phyloP scores from a whole-genome alignment of 2,888 invertebrate species.

The Epirrhoe tristata region DNA sequence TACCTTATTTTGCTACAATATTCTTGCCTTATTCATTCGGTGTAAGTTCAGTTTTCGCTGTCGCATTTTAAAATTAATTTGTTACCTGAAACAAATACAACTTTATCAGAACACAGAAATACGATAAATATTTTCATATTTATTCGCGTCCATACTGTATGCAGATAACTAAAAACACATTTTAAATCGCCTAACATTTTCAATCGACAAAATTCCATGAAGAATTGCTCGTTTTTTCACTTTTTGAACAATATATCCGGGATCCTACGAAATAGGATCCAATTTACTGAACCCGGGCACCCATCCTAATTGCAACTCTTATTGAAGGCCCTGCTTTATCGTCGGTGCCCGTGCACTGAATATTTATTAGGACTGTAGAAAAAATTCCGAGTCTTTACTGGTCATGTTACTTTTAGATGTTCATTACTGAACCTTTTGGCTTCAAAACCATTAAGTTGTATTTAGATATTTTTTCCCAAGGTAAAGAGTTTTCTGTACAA shows the following conservation, averaged over 20 bases:
- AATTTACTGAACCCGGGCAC: slow-evolving; percentile 54
- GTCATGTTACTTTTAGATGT: not conserved
- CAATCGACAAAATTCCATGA: not conserved
- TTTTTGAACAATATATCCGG: slow-evolving; percentile 22
- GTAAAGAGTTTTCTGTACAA: no score
- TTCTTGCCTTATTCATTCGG: no score
- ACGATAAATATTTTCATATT: not conserved
- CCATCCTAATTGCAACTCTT: slow-evolving; percentile 58
- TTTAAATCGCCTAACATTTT: not conserved
- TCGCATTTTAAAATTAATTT: not conserved
- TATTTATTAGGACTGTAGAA: slow-evolving; percentile 38
- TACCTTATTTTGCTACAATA: no score
- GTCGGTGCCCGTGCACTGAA: slow-evolving; percentile 56
- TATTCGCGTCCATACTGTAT: not conserved
- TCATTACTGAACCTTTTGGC: not conserved
- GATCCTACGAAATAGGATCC: slow-evolving; percentile 46
- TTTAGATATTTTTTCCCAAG: no score
- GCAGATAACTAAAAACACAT: not conserved
- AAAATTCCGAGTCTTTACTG: slow-evolving; percentile 4
- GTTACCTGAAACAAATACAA: slow-evolving; percentile 2
- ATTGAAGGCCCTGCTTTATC: slow-evolving; percentile 58
- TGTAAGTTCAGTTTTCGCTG: not conserved
- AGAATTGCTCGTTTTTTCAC: slow-evolving; percentile 6
- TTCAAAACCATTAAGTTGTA: no score
- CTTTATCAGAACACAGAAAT: not conserved